These are phyloP conservation scores for Oncopodura yosiiana DNA, from an alignment of 1,140 invertebrate genomes.

Conservation along the genomic window DNA sequence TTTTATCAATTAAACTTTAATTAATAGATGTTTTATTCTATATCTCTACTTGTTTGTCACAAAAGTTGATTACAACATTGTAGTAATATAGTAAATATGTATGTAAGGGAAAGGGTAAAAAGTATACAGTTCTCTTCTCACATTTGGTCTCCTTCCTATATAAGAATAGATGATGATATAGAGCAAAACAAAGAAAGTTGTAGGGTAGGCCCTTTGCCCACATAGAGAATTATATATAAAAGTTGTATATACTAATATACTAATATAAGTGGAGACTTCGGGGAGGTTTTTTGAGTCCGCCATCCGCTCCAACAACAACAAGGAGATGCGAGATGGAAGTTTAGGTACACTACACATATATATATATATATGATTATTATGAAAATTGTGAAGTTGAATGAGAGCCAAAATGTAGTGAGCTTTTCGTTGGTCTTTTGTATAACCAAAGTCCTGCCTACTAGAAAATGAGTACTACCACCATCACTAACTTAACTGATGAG, in stretches of 20 bases:
- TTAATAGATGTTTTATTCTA: not conserved
- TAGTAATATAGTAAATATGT: not conserved
- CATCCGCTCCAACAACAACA: too few relatives aligned
- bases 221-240: not conserved
- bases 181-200: constrained; percentile 26
- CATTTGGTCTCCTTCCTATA: not conserved
- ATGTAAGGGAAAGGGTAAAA: constrained; percentile 3
- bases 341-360: too few relatives aligned
- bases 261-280: constrained; percentile 16
- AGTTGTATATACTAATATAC: too few relatives aligned
- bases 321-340: too few relatives aligned
- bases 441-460: too few relatives aligned
- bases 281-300: too few relatives aligned
- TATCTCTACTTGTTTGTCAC: not conserved
- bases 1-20: not conserved
- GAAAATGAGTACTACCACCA: too few relatives aligned
- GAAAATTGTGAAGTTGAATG: too few relatives aligned
- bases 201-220: constrained; percentile 30
- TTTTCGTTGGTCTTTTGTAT: too few relatives aligned
- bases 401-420: too few relatives aligned
- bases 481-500: too few relatives aligned
- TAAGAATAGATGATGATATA: not conserved
- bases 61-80: not conserved
- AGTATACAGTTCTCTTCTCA: not conserved
- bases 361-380: too few relatives aligned